Evolutionary conservation across 2,797 vertebrate genomes (phyloP).

Genomic region (Buceros bicornis): DNA sequence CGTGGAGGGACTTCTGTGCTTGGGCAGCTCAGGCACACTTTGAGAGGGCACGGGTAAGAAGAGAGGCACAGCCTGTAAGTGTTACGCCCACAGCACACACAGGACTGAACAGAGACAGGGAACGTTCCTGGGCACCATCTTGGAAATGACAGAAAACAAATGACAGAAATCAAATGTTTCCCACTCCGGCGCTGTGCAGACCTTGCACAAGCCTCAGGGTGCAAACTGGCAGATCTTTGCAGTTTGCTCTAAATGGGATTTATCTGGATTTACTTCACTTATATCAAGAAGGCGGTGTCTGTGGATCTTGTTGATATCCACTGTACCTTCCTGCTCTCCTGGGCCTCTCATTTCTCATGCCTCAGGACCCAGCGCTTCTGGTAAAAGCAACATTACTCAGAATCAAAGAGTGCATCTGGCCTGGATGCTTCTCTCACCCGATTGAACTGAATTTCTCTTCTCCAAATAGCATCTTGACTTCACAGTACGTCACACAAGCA

Average conservation of each 20-base stretch:
- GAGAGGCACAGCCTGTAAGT: neutral
- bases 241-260: neutral
- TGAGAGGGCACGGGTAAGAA: neutral
- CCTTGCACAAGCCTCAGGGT: neutral
- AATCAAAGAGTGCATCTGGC: neutral
- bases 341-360: neutral
- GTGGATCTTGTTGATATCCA: neutral
- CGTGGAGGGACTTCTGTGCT: fast-evolving
- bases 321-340: neutral
- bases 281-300: neutral
- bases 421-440: neutral
- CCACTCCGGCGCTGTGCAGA: neutral
- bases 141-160: neutral
- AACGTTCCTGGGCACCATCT: fast-evolving
- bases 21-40: neutral
- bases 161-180: neutral
- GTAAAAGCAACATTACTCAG: neutral
- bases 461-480: neutral
- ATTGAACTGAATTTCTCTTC: neutral
- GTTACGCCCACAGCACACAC: fast-evolving
- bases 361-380: neutral
- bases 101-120: neutral
- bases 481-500: neutral
- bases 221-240: neutral
- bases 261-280: neutral